Conservation (phyloP, 2,888 invertebrate species). For the Pycnomerus fuliginosus region DNA sequence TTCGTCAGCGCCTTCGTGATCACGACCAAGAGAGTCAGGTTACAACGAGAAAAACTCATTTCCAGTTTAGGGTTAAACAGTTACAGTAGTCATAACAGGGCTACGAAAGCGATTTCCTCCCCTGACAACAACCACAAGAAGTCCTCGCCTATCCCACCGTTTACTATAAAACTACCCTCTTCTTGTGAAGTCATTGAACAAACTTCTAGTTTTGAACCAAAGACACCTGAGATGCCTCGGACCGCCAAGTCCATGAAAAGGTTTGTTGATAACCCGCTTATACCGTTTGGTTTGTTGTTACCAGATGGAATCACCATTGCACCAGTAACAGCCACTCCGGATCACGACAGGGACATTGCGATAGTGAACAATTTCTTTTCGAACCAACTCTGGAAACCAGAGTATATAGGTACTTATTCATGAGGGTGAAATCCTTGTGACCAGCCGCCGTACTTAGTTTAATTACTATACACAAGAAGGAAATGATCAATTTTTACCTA, state of each 20-base stretch:
- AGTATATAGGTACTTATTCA: conserved; percentile 54
- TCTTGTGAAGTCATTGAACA: conserved; percentile 25
- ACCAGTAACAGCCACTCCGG: conserved; percentile 51
- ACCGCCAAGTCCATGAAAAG: conserved; percentile 22
- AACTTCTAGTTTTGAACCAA: conserved; percentile 26
- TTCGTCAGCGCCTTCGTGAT: conserved; percentile 59
- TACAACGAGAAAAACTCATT: conserved; percentile 56
- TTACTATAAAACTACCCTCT: conserved; percentile 29
- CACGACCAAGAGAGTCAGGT: conserved; percentile 56
- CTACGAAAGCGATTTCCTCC: conserved; percentile 1
- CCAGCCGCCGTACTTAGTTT: conserved; percentile 35
- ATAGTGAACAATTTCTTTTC: conserved; percentile 58
- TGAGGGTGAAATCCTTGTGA: conserved; percentile 33
- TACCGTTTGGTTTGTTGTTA: conserved; percentile 51
- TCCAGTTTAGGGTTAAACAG: conserved; percentile 52
- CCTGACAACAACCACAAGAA: conserved; percentile 12
- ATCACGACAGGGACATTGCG: conserved; percentile 55
- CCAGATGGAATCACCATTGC: conserved; percentile 54
- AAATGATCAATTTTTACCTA: conserved; percentile 34
- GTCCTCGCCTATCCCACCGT: conserved; percentile 24
- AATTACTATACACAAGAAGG: conserved; percentile 22
- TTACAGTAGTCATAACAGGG: conserved; percentile 49
- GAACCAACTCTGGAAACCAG: conserved; percentile 59
- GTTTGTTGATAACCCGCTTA: conserved; percentile 49
- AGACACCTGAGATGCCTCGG: conserved; percentile 27